phyloP scores from a whole-genome alignment of 2,888 invertebrate species.

The Folsomia manolachei region DNA sequence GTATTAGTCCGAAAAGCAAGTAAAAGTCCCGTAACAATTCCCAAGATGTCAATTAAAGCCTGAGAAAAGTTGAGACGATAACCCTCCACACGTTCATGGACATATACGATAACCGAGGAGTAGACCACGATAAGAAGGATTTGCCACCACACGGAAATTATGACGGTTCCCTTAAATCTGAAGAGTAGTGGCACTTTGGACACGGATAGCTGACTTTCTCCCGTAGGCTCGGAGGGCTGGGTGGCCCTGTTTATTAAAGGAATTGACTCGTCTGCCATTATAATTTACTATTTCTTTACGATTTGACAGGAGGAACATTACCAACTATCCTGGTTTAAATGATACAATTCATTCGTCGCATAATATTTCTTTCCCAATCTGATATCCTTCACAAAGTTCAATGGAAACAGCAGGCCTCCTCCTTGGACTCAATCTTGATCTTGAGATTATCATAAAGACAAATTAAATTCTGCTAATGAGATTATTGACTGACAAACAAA shows the following conservation, averaged over 20 bases:
- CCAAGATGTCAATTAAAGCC: constrained; percentile 42
- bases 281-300: too few relatives aligned
- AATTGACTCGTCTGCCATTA: not conserved
- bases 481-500: not conserved
- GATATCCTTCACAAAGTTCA: too few relatives aligned
- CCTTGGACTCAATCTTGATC: too few relatives aligned
- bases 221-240: constrained; percentile 2
- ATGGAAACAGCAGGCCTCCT: too few relatives aligned
- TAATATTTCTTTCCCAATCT: too few relatives aligned
- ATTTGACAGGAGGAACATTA: too few relatives aligned
- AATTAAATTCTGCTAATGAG: not conserved
- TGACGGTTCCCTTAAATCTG: constrained; percentile 29
- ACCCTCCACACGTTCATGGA: constrained; percentile 23
- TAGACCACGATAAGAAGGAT: constrained; percentile 25
- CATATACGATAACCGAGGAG: constrained; percentile 17
- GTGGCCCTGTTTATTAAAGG: not conserved
- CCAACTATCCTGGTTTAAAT: too few relatives aligned
- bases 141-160: constrained; percentile 30
- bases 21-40: constrained; percentile 45
- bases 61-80: constrained; percentile 29
- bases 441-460: not conserved
- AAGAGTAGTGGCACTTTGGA: constrained; percentile 26
- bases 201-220: not conserved
- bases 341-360: too few relatives aligned
- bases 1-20: constrained; percentile 37